These are phyloP conservation scores for Sipha flava DNA, from an alignment of 1,140 invertebrate genomes.

Conservation along the genomic window DNA sequence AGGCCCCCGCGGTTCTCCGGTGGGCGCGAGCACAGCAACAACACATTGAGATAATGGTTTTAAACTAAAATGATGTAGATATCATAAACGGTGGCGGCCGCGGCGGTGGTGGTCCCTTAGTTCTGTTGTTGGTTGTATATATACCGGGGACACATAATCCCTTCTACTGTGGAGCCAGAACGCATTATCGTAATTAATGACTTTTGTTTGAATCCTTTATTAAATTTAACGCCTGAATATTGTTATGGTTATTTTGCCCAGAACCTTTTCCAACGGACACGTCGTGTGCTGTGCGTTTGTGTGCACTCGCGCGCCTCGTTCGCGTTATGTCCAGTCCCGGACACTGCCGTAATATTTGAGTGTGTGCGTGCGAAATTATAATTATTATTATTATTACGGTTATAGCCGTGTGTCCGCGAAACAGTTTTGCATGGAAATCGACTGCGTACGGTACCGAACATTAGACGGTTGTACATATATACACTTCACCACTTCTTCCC, in stretches of 20 bases:
- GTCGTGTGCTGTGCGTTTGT: background rate
- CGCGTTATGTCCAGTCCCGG: background rate
- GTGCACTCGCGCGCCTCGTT: background rate
- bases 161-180: constrained; percentile 1
- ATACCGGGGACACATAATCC: constrained; percentile 8
- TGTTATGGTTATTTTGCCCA: constrained; percentile 26
- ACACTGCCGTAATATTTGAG: too few relatives aligned
- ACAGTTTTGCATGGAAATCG: constrained; percentile 14
- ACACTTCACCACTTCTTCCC: too few relatives aligned
- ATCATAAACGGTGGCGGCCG: constrained; percentile 19
- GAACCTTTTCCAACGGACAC: background rate
- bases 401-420: background rate
- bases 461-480: background rate
- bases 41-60: constrained; percentile 33
- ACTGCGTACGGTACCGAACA: background rate
- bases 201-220: constrained; percentile 32
- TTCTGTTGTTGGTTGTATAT: background rate
- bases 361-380: background rate
- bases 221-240: constrained; percentile 31
- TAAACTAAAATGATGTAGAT: constrained; percentile 31
- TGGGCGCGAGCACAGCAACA: background rate
- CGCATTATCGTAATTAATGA: constrained; percentile 33
- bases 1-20: constrained; percentile 8
- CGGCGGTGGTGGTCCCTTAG: constrained; percentile 15
- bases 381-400: background rate